Percentiles rank a stretch among this genome's conserved stretches.
Evolutionary conservation across 1,140 invertebrate species (phyloP).

Genomic region (Doryteuthis pealeii): DNA sequence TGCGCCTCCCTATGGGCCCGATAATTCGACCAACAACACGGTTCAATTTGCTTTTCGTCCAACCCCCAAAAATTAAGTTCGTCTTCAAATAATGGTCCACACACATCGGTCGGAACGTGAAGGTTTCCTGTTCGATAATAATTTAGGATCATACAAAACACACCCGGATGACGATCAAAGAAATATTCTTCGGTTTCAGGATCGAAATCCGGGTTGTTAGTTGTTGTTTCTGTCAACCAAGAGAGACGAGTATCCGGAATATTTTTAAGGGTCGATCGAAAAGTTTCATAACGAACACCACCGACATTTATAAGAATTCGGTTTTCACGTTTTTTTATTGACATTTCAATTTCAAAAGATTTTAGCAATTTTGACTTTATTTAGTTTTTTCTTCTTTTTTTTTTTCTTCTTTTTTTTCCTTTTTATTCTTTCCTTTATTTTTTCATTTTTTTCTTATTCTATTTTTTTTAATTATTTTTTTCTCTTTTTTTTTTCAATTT

Average conservation of each 20-base stretch:
- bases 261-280: conserved; percentile 67
- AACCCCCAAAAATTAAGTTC: conserved; percentile 60
- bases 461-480: too few species aligned
- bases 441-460: too few species aligned
- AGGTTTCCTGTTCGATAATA: conserved; percentile 57
- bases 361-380: conserved; percentile 27
- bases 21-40: conserved; percentile 58
- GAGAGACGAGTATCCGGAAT: conserved; percentile 58
- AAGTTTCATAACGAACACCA: conserved; percentile 93
- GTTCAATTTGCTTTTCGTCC: conserved; percentile 59
- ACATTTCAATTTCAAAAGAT: conserved; percentile 21
- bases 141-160: conserved; percentile 59
- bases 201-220: conserved; percentile 54
- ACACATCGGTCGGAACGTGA: conserved; percentile 56
- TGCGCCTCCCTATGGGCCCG: conserved; percentile 54
- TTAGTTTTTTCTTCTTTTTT: background rate
- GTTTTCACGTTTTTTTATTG: conserved; percentile 31
- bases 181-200: conserved; percentile 55
- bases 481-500: too few species aligned
- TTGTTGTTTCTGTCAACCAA: conserved; percentile 50
- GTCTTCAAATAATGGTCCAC: conserved; percentile 58
- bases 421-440: too few species aligned
- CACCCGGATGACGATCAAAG: conserved; percentile 58
- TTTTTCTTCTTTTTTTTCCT: too few species aligned
- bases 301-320: conserved; percentile 92